Base-by-base conservation (phyloP, 2,797 vertebrate species). In the Pseudochaenichthys georgianus region DNA sequence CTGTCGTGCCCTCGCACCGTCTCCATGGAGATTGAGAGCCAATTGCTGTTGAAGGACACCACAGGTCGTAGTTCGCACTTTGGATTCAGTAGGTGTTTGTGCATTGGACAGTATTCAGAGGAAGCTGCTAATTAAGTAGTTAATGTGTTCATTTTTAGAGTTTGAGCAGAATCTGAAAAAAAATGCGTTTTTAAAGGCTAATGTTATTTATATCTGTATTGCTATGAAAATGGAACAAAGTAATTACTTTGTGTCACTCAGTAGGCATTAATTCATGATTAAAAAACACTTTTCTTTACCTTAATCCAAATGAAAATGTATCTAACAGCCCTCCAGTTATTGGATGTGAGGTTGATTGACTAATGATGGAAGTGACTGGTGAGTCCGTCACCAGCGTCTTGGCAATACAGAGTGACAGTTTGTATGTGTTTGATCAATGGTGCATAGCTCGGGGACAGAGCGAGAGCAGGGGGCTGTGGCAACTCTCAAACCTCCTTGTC, bases 391-490 rank as follows among this genome's bases (percentile, higher is more conserved):
- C 60, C 42, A 34, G 66, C 72, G 17, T 85, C 78, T 73, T 5
- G 61, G 81, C 85, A 65, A 92, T 83, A 58, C 70, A 78, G 85
- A 88, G 83, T 89, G 93, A 91, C 92, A 92, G 91, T 85, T 75
- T 84, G 90, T 88, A 70, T 89, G 90, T 89, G 89, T 92, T 85
- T 91, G 91, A 93, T 94, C 93, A 88, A 85, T 88, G 91, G 85
- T 72, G 90, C 89, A 42, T 83, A 66, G 87, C 90, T 87, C 17
- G 47, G 76, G 89, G 91, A 88, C 85, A 83, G 85, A 80, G 81
- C 17, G n/a, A 42, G 78, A 79, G 84, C 82, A 82, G 69, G 80
- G 71, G 80, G 70, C 84, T 41, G 46, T 67, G 80, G 86, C 70
- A 64, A 88, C 86, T 79, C 77, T 77, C 86, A 85, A 79, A 91